Evolutionary conservation across 1,140 invertebrate species (phyloP), one percentile per base, ranked within the genome.

Genomic region (Leguminivora glycinivorella): DNA sequence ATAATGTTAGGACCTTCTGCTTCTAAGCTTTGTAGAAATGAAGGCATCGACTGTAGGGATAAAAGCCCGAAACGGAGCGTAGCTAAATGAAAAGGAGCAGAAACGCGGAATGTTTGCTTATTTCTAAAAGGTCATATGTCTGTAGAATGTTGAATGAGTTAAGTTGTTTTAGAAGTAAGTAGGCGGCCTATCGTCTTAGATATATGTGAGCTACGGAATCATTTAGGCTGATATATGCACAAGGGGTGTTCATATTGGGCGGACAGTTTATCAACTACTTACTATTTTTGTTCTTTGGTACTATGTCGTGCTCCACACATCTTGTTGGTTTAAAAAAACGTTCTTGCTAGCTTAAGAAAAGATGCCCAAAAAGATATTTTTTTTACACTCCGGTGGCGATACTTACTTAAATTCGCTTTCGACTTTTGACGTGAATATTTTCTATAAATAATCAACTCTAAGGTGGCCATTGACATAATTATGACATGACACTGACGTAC

Each of bases 51-150:
- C 67, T 71, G 72, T 69, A 70, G 66, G 71, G 72, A 74, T 76
- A 76, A 76, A 75, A 68, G 70, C 56, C 56, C 56, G 70, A 75
- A 76, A 74, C 70, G 43, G 73, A 71, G 72, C 72, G 72, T 73
- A 76, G 77, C 75, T 77, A 77, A 80, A 80, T 76, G 74, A 83
- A 79, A 75, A 68, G 71, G 78, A 78, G 56, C 77, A 69, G 74
- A 75, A 81, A 70, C 70, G 63, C 63, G 56, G 72, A 72, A 72
- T 78, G 72, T 19, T 52, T 17, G 10, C 47, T 52, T 52, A 52
- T 52, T 52, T 52, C 9, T 10, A 22, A 52, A 52, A 52, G 47
- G 17, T n/a, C 47, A 19, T 52, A 52, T 52, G 1, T 9, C 3
- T 6, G 22, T 22, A 22, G 19, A 22, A 52, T 22, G 6, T 2